phyloP scores from a whole-genome alignment of 1,140 invertebrate species.

The Pogonomyrmex californicus region DNA sequence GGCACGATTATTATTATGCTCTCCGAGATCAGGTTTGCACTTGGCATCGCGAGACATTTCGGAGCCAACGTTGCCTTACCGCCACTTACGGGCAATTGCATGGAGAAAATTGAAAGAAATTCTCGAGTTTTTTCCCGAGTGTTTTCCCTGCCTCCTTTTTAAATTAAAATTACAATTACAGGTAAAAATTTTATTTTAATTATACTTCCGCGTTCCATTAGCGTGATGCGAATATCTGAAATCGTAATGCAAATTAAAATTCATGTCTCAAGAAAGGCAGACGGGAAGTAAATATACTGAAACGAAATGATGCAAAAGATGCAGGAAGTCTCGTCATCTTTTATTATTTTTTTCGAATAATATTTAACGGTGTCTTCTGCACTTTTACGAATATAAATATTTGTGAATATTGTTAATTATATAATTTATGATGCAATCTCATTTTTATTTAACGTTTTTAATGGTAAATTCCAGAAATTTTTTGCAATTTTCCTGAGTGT shows the following conservation, averaged over 20 bases:
- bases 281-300: background rate
- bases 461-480: background rate
- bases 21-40: slow-evolving; percentile 5
- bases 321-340: background rate
- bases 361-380: background rate
- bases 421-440: background rate
- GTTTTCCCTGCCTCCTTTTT: background rate
- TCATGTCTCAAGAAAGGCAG: background rate
- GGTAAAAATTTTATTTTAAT: slow-evolving; percentile 20
- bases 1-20: slow-evolving; percentile 47
- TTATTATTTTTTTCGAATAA: background rate
- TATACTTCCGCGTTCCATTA: background rate
- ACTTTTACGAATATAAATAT: background rate
- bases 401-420: background rate
- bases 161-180: slow-evolving; percentile 3
- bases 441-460: background rate
- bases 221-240: too few relatives aligned
- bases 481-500: slow-evolving; percentile 22
- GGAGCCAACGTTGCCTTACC: background rate
- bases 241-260: slow-evolving; percentile 18
- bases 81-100: too few relatives aligned
- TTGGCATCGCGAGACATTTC: slow-evolving; percentile 25
- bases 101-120: background rate
- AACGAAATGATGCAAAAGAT: background rate
- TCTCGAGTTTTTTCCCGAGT: background rate